These are phyloP conservation scores for Drosophila prosaltans DNA, from an alignment of 1,140 invertebrate species.

Conservation along the genomic window DNA sequence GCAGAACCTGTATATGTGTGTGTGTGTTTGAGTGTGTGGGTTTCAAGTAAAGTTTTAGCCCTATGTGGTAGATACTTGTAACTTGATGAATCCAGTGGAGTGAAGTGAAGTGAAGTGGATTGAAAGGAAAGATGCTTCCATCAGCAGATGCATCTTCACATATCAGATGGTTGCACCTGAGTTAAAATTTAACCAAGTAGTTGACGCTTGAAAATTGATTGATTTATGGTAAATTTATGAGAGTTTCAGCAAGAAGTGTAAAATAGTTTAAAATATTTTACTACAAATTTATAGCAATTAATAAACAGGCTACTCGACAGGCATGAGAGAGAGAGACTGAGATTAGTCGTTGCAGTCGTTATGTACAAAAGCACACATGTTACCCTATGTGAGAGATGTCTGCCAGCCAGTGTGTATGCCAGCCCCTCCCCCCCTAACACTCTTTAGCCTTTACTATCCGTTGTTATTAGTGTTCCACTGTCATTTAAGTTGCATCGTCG, in stretches of 20 bases:
- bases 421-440: no score
- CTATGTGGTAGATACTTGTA: slow-evolving; percentile 35
- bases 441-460: background rate
- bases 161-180: slow-evolving; percentile 17
- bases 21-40: slow-evolving; percentile 13
- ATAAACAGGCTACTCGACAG: slow-evolving; percentile 44
- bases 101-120: background rate
- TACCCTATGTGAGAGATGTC: slow-evolving; percentile 1
- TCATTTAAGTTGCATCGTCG: slow-evolving; percentile 38
- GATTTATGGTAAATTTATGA: slow-evolving; percentile 34
- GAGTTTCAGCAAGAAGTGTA: background rate
- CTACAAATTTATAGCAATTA: slow-evolving; percentile 53
- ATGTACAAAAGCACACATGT: slow-evolving; percentile 33
- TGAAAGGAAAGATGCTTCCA: background rate
- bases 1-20: slow-evolving; percentile 39
- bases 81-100: slow-evolving; percentile 37
- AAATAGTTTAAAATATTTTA: slow-evolving; percentile 48
- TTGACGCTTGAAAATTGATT: slow-evolving; percentile 36
- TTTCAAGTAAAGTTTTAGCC: slow-evolving; percentile 52
- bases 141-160: slow-evolving; percentile 25
- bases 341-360: slow-evolving; percentile 49
- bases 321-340: slow-evolving; percentile 7
- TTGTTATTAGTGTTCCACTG: slow-evolving; percentile 57
- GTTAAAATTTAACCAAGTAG: slow-evolving; percentile 6
- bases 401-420: background rate